Evolutionary conservation across 2,797 vertebrate species (phyloP).

Genomic region (Falco columbarius): DNA sequence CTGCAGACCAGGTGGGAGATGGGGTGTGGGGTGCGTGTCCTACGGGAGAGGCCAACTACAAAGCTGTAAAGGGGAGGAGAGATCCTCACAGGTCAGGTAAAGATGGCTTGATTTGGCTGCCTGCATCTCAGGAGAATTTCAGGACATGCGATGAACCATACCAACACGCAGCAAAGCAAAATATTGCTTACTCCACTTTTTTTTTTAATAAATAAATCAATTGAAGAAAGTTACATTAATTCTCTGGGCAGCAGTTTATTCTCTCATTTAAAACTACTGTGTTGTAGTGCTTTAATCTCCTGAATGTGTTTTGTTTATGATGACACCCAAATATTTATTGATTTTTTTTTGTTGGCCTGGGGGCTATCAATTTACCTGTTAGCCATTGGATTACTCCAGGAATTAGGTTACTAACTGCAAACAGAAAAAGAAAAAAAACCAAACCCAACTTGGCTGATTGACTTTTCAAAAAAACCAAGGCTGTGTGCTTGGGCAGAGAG

Average conservation of each 20-base stretch:
- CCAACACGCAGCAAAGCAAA: slow-evolving; percentile 16
- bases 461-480: neutral
- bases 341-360: slow-evolving; percentile 41
- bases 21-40: accelerated
- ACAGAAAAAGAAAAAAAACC: neutral
- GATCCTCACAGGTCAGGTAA: neutral
- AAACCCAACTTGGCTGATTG: neutral
- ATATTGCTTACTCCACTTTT: slow-evolving; percentile 25
- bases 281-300: slow-evolving; percentile 57
- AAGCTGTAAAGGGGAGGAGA: neutral
- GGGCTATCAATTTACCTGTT: neutral
- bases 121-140: neutral
- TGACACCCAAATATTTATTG: slow-evolving; percentile 46
- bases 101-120: neutral
- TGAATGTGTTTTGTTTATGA: slow-evolving; percentile 73
- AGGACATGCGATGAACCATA: neutral
- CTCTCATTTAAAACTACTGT: slow-evolving; percentile 65
- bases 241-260: slow-evolving; percentile 68
- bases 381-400: neutral
- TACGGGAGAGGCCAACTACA: neutral
- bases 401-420: neutral
- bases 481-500: neutral
- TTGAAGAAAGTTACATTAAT: slow-evolving; percentile 67
- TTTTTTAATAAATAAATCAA: slow-evolving; percentile 62
- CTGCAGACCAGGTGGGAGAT: neutral